Evolutionary conservation across 2,797 vertebrate genomes (phyloP).

Genomic region (Sphenopsis melanotis): DNA sequence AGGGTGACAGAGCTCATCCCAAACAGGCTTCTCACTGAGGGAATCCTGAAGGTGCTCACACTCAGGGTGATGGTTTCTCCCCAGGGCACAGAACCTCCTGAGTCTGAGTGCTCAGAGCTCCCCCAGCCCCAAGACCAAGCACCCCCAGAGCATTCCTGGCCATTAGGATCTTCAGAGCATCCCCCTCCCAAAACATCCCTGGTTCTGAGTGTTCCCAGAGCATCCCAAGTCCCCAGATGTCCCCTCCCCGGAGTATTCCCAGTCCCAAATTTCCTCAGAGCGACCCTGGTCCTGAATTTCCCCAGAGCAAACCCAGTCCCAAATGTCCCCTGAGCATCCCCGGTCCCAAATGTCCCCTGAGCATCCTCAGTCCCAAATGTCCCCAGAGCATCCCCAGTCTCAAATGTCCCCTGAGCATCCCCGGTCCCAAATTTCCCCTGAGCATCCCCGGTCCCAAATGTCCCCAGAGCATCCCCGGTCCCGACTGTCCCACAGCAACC

Average conservation of each 20-base stretch:
- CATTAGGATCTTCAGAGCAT: background rate
- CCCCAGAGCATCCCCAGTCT: too few relatives aligned
- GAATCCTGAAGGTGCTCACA: fast-evolving
- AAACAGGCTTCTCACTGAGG: background rate
- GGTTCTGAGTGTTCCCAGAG: background rate
- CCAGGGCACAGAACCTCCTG: fast-evolving
- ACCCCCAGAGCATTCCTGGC: background rate
- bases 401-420: too few relatives aligned
- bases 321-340: fast-evolving
- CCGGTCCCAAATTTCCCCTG: fast-evolving
- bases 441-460: fast-evolving
- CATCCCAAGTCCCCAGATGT: fast-evolving
- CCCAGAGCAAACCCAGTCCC: fast-evolving
- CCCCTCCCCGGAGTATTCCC: background rate
- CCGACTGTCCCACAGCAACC: too few relatives aligned
- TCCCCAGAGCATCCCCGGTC: too few relatives aligned
- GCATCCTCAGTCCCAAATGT: fast-evolving
- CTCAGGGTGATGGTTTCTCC: fast-evolving
- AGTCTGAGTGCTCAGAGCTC: background rate
- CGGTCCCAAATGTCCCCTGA: fast-evolving
- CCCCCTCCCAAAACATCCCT: background rate
- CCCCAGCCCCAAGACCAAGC: background rate
- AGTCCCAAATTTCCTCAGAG: too few relatives aligned
- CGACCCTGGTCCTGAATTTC: too few relatives aligned
- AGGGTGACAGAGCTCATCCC: background rate